phyloP scores from a whole-genome alignment of 2,113 vertebrate genomes.

The Verasper variegatus region DNA sequence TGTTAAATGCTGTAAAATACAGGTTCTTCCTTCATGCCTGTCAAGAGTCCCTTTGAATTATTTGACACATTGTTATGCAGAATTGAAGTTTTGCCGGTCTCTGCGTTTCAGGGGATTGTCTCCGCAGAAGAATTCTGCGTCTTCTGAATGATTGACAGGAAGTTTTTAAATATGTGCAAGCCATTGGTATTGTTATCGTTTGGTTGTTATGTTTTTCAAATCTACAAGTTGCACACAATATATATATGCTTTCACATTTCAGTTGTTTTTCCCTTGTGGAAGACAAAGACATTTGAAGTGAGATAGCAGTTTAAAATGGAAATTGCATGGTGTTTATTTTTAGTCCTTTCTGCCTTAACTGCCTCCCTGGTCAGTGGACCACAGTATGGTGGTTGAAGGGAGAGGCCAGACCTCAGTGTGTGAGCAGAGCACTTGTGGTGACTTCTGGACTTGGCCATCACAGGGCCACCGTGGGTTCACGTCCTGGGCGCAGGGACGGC shows the following conservation, averaged over 20 bases:
- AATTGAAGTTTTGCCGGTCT: conserved; percentile 74
- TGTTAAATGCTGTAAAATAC: conserved; percentile 84
- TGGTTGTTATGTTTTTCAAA: conserved; percentile 15
- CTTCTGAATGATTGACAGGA: conserved; percentile 39
- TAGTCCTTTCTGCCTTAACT: conserved; percentile 69
- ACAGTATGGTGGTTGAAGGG: conserved; percentile 78
- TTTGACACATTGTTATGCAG: conserved; percentile 82
- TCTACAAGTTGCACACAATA: neutral
- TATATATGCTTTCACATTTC: conserved; percentile 37
- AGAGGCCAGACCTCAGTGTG: conserved; percentile 79
- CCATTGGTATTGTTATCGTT: neutral
- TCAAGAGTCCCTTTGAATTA: conserved; percentile 72
- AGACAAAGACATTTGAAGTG: conserved; percentile 57
- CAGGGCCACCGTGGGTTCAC: conserved; percentile 71
- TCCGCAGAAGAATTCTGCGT: conserved; percentile 53
- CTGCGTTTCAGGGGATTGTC: conserved; percentile 57
- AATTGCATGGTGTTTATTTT: conserved; percentile 80
- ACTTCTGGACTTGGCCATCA: conserved; percentile 67
- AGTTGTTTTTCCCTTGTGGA: conserved; percentile 30
- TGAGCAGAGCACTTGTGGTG: conserved; percentile 72
- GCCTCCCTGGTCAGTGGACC: conserved; percentile 74
- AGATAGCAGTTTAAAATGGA: conserved; percentile 71
- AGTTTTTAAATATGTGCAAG: neutral
- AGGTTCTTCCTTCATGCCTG: conserved; percentile 76
- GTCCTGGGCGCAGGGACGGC: conserved; percentile 62